Conservation (phyloP, 2,888 invertebrate species). For the Cryptus armator region DNA sequence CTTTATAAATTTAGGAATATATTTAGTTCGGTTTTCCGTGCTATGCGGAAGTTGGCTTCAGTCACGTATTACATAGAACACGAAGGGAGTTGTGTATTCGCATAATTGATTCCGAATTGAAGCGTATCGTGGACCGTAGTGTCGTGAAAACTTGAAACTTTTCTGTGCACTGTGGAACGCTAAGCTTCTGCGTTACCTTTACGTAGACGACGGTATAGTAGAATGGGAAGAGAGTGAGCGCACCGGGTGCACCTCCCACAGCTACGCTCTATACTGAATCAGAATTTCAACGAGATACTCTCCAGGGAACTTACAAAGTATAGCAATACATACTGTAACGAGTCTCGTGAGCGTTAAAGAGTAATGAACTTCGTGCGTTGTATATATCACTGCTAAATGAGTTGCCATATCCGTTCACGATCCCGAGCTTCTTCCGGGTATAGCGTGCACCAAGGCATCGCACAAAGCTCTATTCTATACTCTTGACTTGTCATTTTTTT, state of each 20-base stretch:
- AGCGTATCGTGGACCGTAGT: neutral
- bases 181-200: neutral
- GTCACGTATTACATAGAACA: conserved; percentile 29
- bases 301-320: conserved; percentile 48
- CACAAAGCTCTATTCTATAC: conserved; percentile 13
- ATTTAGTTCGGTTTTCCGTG: neutral
- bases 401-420: conserved; percentile 49
- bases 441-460: conserved; percentile 4
- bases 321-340: conserved; percentile 40
- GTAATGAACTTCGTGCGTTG: conserved; percentile 60
- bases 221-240: neutral
- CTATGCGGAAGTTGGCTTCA: conserved; percentile 18
- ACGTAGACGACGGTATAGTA: neutral
- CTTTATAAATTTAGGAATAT: no score
- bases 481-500: neutral
- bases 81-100: conserved; percentile 47
- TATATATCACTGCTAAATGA: conserved; percentile 57
- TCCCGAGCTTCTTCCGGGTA: conserved; percentile 18
- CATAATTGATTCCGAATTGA: conserved; percentile 58
- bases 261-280: conserved; percentile 44
- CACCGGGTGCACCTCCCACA: conserved; percentile 19
- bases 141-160: conserved; percentile 44
- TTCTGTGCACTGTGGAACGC: conserved; percentile 26
- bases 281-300: conserved; percentile 61
- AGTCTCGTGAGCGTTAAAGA: conserved; percentile 57